Evolutionary conservation across 2,797 vertebrate species (phyloP).

Genomic region (Aplochiton taeniatus): DNA sequence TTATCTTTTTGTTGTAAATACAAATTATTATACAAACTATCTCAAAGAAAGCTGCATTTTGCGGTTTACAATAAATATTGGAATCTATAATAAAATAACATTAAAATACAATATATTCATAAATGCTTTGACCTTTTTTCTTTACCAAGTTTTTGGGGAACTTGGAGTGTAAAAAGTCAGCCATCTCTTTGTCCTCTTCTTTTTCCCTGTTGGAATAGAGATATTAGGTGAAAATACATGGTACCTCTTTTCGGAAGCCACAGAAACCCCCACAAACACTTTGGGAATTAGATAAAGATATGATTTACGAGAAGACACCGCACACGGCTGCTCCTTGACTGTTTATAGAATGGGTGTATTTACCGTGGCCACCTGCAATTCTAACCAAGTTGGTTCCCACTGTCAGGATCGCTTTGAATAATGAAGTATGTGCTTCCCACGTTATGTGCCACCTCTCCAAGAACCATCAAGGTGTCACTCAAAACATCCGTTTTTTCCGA

Average conservation of each 20-base stretch:
- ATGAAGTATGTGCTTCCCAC: background rate
- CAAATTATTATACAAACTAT: too few relatives aligned
- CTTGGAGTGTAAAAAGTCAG: conserved; percentile 82
- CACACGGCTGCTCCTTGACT: too few relatives aligned
- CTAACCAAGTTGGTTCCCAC: background rate
- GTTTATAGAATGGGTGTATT: background rate
- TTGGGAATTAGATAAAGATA: background rate
- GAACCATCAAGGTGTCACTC: conserved; percentile 20
- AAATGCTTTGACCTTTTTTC: conserved; percentile 60
- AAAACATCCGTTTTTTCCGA: background rate
- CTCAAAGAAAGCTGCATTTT: too few relatives aligned
- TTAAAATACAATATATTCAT: too few relatives aligned
- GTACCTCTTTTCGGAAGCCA: too few relatives aligned
- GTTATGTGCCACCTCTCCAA: background rate
- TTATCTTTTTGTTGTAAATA: too few relatives aligned
- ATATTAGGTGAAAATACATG: too few relatives aligned
- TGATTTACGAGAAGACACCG: too few relatives aligned
- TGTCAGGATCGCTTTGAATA: conserved; percentile 14
- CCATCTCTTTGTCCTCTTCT: conserved; percentile 91
- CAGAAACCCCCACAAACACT: background rate
- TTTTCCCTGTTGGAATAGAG: conserved; percentile 74
- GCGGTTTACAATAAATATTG: too few relatives aligned
- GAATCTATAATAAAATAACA: too few relatives aligned
- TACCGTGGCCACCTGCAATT: background rate
- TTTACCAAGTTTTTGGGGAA: conserved; percentile 73